Conservation (phyloP, 2,113 vertebrate species). For the Laticauda laticaudata region DNA sequence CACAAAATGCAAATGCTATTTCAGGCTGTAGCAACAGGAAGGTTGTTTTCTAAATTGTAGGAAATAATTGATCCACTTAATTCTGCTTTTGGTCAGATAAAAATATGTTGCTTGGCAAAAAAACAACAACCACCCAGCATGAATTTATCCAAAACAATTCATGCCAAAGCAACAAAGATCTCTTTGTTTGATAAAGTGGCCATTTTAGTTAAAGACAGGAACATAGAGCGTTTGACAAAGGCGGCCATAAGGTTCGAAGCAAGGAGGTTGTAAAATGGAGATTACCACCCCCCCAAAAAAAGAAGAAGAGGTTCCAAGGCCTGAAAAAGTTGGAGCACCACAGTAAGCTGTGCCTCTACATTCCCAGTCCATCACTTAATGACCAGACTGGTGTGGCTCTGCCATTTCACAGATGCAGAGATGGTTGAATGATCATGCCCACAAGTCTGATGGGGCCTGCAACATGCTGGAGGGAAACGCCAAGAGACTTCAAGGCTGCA, state of each 20-base stretch:
- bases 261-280: not conserved
- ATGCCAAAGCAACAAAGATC: not conserved
- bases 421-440: not conserved
- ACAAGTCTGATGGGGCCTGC: not conserved
- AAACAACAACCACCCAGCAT: not conserved
- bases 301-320: not conserved
- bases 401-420: not conserved
- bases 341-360: not conserved
- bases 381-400: not conserved
- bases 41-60: not conserved
- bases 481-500: not conserved
- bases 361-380: not conserved
- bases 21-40: not conserved
- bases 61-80: not conserved
- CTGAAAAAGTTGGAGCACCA: not conserved
- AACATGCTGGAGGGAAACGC: not conserved
- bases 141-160: not conserved
- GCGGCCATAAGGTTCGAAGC: not conserved
- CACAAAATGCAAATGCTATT: not conserved
- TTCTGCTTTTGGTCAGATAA: not conserved
- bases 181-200: not conserved
- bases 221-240: not conserved
- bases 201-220: not conserved
- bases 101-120: not conserved
- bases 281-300: not conserved